These are phyloP conservation scores for Cephus rjabovi DNA, from an alignment of 2,888 invertebrate genomes.

Conservation along the genomic window DNA sequence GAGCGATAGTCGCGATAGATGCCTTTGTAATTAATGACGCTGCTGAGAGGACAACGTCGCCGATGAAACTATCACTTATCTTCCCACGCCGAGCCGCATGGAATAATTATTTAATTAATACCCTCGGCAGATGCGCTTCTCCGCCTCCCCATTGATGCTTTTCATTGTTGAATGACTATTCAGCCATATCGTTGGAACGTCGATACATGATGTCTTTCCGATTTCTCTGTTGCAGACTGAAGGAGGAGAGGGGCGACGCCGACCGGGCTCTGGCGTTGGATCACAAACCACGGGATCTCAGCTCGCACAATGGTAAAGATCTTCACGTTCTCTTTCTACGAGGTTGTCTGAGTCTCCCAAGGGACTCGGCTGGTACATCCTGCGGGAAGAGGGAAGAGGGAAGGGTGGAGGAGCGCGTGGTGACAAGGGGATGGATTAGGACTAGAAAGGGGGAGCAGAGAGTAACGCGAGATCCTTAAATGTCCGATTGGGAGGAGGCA, in stretches of 20 bases:
- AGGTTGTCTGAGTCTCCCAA: too few relatives aligned
- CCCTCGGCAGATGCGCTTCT: conserved; percentile 26
- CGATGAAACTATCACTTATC: conserved; percentile 54
- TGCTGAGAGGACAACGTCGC: not conserved
- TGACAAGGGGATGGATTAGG: conserved; percentile 5
- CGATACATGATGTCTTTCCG: too few relatives aligned
- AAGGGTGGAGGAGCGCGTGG: too few relatives aligned
- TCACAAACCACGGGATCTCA: conserved; percentile 85
- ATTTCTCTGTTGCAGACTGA: conserved; percentile 78
- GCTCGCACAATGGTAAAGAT: conserved; percentile 86
- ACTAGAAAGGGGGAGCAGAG: not conserved
- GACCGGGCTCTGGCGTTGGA: conserved; percentile 85
- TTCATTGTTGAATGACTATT: not conserved
- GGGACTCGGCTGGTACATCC: too few relatives aligned
- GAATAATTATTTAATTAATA: conserved; percentile 63
- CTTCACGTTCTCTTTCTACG: conserved; percentile 17
- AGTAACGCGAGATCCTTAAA: conserved; percentile 44
- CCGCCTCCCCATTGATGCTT: conserved; percentile 1
- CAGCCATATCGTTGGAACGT: too few relatives aligned
- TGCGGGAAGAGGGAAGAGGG: too few relatives aligned
- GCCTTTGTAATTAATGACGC: not conserved
- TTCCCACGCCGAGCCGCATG: conserved; percentile 53
- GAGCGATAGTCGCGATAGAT: not conserved
- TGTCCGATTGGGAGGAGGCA: conserved; percentile 25
- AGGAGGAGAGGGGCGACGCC: conserved; percentile 87